Percentiles rank a stretch among this genome's conserved stretches.
These are phyloP conservation scores for Tenodera sinensis DNA, from an alignment of 2,888 invertebrate species.

Conservation along the genomic window DNA sequence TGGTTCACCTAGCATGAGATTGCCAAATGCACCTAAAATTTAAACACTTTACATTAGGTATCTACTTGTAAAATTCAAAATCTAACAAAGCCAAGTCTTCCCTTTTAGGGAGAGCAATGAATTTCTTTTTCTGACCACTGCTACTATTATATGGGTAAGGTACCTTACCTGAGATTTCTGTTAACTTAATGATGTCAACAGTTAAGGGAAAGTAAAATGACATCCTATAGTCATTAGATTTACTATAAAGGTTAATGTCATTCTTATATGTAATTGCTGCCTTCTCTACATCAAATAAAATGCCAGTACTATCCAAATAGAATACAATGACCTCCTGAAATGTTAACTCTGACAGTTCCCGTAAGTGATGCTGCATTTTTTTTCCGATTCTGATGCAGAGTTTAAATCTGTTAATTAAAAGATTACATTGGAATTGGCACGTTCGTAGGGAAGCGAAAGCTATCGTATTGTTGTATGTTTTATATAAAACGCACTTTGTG, in stretches of 20 bases:
- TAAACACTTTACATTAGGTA: background rate
- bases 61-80: no score
- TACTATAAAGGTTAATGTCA: background rate
- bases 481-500: no score
- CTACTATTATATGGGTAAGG: background rate
- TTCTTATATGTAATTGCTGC: background rate
- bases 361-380: background rate
- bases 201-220: background rate
- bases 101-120: background rate
- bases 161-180: conserved; percentile 17
- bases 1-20: conserved; percentile 6
- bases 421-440: no score
- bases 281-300: background rate
- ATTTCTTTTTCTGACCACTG: background rate
- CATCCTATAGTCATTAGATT: background rate
- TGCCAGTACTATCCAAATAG: conserved; percentile 9
- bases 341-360: background rate
- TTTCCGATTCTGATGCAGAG: background rate
- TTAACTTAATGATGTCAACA: conserved; percentile 1
- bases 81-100: no score
- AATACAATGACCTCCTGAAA: background rate
- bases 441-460: no score
- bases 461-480: no score
- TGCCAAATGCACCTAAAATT: background rate
- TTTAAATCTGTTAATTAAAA: background rate